phyloP scores from a whole-genome alignment of 35 echinoderm and acorn worm species.

The Lytechinus variegatus region DNA sequence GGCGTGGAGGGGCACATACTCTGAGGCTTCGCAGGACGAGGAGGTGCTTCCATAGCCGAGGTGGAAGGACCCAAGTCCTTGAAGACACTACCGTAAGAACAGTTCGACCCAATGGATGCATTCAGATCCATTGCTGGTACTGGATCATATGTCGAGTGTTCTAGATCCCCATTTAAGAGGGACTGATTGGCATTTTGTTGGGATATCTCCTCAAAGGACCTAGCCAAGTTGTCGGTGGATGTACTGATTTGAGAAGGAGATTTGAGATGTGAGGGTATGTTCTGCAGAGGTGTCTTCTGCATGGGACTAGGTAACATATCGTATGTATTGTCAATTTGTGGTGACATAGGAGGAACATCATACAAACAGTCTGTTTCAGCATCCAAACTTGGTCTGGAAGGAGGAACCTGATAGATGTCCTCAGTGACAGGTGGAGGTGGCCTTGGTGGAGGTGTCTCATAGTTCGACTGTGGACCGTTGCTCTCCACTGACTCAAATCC shows the following conservation, averaged over 20 bases:
- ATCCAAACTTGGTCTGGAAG: background rate
- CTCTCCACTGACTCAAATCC: conserved; percentile 6
- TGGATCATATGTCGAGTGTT: conserved; percentile 40
- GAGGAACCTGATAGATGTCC: conserved; percentile 47
- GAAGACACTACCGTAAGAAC: background rate
- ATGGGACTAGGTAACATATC: conserved; percentile 36
- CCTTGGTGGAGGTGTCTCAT: conserved; percentile 28
- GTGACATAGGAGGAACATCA: conserved; percentile 40
- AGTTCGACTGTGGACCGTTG: background rate
- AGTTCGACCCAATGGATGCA: conserved; percentile 9
- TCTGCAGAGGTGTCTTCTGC: conserved; percentile 23
- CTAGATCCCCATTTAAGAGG: background rate
- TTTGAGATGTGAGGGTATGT: conserved; percentile 6
- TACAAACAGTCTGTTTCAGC: background rate
- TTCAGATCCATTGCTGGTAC: conserved; percentile 32
- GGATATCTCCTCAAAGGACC: conserved; percentile 26
- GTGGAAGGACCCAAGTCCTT: conserved; percentile 28
- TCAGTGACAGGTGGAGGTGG: background rate
- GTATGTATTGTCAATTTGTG: conserved; percentile 23
- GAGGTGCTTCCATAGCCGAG: conserved; percentile 46
- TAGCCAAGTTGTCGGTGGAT: conserved; percentile 28
- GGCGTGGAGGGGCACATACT: conserved; percentile 54
- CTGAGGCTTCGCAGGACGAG: conserved; percentile 45
- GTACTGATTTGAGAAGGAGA: background rate
- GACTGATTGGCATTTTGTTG: conserved; percentile 27